A percentile compares a stretch with the other conserved stretches of the same genome.
phyloP scores from a whole-genome alignment of 1,140 invertebrate genomes.

The Tetramorium simillimum region DNA sequence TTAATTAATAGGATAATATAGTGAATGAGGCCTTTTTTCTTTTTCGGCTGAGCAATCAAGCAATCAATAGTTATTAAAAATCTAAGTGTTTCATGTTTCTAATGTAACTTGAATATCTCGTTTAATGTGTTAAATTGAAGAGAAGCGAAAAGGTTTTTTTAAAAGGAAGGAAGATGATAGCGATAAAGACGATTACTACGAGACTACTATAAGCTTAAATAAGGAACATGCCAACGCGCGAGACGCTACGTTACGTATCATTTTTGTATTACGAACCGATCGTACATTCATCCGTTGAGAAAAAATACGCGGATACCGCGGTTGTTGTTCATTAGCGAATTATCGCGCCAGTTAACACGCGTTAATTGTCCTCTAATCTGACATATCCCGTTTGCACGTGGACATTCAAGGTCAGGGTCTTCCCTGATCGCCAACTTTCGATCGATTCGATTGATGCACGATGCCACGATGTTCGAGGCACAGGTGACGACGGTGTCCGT shows the following conservation, averaged over 20 bases:
- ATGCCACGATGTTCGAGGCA: background rate
- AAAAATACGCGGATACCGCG: constrained; percentile 26
- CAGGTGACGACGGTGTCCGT: background rate
- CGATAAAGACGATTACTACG: background rate
- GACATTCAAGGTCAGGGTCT: constrained; percentile 22
- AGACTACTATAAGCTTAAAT: background rate
- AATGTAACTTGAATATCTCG: background rate
- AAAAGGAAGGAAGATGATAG: background rate
- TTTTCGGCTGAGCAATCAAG: background rate
- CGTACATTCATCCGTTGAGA: background rate
- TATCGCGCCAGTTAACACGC: constrained; percentile 20
- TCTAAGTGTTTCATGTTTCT: background rate
- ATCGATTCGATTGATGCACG: constrained; percentile 32
- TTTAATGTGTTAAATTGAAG: background rate
- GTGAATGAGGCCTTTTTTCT: too few relatives aligned
- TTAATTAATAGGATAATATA: too few relatives aligned
- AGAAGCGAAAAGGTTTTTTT: too few relatives aligned
- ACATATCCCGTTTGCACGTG: constrained; percentile 47
- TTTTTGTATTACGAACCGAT: background rate
- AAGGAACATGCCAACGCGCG: background rate
- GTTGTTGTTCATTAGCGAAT: constrained; percentile 33
- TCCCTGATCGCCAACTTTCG: background rate
- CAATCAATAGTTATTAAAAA: background rate
- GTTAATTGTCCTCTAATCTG: constrained; percentile 53
- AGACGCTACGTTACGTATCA: background rate